A percentile compares a stretch with the other conserved stretches of the same genome.
Conservation (phyloP, 2,113 vertebrate species). For the Sander vitreus region DNA sequence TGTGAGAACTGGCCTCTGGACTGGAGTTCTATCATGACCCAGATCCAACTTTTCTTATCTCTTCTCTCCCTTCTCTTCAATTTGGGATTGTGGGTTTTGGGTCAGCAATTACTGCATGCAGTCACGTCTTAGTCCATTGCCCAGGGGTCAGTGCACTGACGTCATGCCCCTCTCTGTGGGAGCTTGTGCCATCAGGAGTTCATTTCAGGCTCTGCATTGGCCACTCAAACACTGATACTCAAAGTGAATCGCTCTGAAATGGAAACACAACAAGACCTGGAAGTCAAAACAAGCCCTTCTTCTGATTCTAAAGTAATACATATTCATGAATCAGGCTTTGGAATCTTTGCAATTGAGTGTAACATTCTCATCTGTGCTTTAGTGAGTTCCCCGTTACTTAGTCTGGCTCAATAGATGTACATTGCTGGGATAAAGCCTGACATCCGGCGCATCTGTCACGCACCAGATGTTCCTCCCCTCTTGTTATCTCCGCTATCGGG, state of each 20-base stretch:
- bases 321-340: slow-evolving; percentile 55
- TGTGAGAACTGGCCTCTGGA: slow-evolving; percentile 65
- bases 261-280: slow-evolving; percentile 44
- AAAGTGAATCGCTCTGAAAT: slow-evolving; percentile 40
- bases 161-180: slow-evolving; percentile 71
- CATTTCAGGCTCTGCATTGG: slow-evolving; percentile 51
- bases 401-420: too few species aligned
- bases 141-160: slow-evolving; percentile 69
- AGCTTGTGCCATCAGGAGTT: slow-evolving; percentile 60
- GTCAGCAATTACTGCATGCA: slow-evolving; percentile 62
- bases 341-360: slow-evolving; percentile 35
- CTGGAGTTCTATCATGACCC: slow-evolving; percentile 44
- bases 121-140: slow-evolving; percentile 63
- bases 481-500: too few species aligned
- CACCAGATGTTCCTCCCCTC: too few species aligned
- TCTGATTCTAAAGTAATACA: slow-evolving; percentile 37
- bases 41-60: slow-evolving; percentile 20
- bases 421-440: too few species aligned
- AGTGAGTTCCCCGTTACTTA: slow-evolving; percentile 27
- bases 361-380: slow-evolving; percentile 48
- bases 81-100: slow-evolving; percentile 27
- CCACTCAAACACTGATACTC: slow-evolving; percentile 29
- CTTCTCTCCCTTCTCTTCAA: neutral
- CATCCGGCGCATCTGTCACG: too few species aligned
- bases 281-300: slow-evolving; percentile 43